phyloP scores from a whole-genome alignment of 1,140 invertebrate genomes.

The Philopotamus ludificatus region DNA sequence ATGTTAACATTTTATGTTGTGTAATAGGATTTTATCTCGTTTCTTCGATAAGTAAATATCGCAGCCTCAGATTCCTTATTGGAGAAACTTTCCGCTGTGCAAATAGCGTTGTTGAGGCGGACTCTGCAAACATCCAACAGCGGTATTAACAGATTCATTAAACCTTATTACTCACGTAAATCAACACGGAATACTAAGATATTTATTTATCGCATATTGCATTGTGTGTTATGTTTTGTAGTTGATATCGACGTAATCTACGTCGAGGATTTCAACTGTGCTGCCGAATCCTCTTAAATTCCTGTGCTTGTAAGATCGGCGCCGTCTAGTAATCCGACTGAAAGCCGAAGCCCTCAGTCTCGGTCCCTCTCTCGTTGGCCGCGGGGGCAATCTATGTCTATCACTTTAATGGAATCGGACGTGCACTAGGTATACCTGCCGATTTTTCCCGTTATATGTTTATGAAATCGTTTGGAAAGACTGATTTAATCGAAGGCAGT shows the following conservation, averaged over 20 bases:
- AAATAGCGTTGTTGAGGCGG: conserved; percentile 14
- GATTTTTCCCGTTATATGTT: not conserved
- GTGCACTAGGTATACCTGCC: not conserved
- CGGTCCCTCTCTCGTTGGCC: not conserved
- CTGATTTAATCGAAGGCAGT: conserved; percentile 24
- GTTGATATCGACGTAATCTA: conserved; percentile 5
- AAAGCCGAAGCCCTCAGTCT: conserved; percentile 9
- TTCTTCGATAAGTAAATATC: conserved; percentile 22
- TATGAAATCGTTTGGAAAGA: conserved; percentile 6
- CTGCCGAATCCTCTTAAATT: conserved; percentile 32
- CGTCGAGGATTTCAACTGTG: conserved; percentile 13
- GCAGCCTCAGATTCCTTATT: conserved; percentile 18
- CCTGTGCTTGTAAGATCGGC: conserved; percentile 18
- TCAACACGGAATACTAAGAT: not conserved
- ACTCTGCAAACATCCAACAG: not conserved
- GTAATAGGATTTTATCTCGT: not conserved
- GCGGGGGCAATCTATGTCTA: not conserved
- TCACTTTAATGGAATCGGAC: conserved; percentile 2
- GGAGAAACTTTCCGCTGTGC: conserved; percentile 18
- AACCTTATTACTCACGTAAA: conserved; percentile 9
- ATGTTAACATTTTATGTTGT: too few relatives aligned
- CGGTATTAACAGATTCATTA: not conserved
- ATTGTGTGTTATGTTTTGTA: not conserved
- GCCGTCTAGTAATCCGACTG: conserved; percentile 21
- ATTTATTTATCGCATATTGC: not conserved